Percentiles rank a stretch among this genome's conserved stretches.
Conservation (phyloP, 1,140 invertebrate genomes). For the Metaphire vulgaris region DNA sequence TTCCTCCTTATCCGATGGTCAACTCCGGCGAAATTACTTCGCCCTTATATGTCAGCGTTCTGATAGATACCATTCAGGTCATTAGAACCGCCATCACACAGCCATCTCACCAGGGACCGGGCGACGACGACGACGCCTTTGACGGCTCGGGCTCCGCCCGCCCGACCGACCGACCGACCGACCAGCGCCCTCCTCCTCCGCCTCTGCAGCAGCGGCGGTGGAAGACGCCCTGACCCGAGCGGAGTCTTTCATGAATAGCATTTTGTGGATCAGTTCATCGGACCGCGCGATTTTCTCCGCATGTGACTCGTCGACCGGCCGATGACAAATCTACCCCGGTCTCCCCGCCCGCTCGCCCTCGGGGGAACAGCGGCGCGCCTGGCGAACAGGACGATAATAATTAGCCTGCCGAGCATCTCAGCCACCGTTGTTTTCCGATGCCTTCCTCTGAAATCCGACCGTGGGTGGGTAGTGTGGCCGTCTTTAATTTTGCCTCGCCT, state of each 20-base stretch:
- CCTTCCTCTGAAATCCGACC: too few species aligned
- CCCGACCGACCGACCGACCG: neutral
- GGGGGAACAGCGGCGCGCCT: neutral
- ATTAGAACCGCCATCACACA: neutral
- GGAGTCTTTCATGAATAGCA: neutral
- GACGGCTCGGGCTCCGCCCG: too few species aligned
- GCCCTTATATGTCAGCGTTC: neutral
- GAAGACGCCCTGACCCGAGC: neutral
- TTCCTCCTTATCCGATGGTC: neutral
- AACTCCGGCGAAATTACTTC: neutral
- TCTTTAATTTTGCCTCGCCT: too few species aligned
- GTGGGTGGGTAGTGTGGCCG: too few species aligned
- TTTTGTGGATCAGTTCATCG: neutral
- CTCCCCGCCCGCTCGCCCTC: neutral
- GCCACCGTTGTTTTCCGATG: too few species aligned
- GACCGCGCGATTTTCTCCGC: neutral
- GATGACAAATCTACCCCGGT: neutral
- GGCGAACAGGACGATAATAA: neutral
- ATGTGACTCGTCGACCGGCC: neutral
- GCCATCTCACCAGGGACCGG: neutral
- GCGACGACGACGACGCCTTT: too few species aligned
- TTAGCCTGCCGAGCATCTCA: too few species aligned
- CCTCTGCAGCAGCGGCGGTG: neutral
- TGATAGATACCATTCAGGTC: neutral
- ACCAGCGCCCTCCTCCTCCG: too few species aligned